phyloP scores from a whole-genome alignment of 35 echinoderm and acorn worm species.

The Apostichopus parvimensis region DNA sequence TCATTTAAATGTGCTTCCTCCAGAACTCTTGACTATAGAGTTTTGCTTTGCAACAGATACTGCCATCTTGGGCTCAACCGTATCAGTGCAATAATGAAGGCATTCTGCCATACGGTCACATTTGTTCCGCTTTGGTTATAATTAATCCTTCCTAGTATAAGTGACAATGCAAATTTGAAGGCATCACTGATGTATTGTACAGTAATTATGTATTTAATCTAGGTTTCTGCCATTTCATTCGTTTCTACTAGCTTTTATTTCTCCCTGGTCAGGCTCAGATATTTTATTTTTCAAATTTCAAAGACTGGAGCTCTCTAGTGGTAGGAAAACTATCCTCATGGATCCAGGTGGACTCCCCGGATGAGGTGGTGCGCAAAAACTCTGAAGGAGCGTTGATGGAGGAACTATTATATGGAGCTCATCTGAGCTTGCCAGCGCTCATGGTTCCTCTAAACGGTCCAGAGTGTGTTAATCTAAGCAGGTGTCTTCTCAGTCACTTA shows the following conservation, averaged over 20 bases:
- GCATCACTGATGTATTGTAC: not conserved
- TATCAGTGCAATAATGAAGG: too few species aligned
- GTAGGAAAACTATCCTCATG: constrained; percentile 93
- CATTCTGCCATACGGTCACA: too few species aligned
- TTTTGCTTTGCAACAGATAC: too few species aligned
- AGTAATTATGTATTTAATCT: not conserved
- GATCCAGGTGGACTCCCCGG: constrained; percentile 83
- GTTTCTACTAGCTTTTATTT: not conserved
- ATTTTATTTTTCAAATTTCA: not conserved
- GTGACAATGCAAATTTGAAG: not conserved
- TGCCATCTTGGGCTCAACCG: too few species aligned
- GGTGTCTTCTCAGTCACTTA: constrained; percentile 92
- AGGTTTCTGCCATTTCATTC: not conserved
- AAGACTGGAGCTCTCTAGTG: constrained; percentile 97
- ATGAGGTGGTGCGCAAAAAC: constrained; percentile 83
- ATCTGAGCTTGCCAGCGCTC: constrained; percentile 91
- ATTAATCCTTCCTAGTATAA: too few species aligned
- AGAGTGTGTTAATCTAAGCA: constrained; percentile 83
- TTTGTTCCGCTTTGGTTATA: too few species aligned
- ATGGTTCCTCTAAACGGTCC: constrained; percentile 71
- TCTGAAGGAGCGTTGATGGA: constrained; percentile 91
- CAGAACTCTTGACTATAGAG: too few species aligned
- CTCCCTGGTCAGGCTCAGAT: not conserved
- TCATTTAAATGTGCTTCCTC: too few species aligned
- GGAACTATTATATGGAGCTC: constrained; percentile 88